phyloP scores from a whole-genome alignment of 2,888 invertebrate species.

The Cantharis rufa region DNA sequence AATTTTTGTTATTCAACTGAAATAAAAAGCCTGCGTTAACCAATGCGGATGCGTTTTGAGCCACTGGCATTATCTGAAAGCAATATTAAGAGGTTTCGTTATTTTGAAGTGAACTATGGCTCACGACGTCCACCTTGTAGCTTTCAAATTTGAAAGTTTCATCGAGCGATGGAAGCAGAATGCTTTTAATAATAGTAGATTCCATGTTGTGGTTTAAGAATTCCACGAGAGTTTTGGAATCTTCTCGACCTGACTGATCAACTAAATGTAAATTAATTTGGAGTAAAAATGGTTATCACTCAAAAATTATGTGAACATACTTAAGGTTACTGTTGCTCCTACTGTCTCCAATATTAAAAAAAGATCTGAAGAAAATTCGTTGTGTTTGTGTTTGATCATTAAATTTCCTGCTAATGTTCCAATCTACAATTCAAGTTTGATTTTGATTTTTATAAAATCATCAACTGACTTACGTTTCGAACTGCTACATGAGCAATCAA shows the following conservation, averaged over 20 bases:
- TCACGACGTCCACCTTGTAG: conserved; percentile 42
- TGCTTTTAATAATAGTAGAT: conserved; percentile 55
- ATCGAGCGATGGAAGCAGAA: conserved; percentile 57
- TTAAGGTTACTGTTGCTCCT: conserved; percentile 57
- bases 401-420: conserved; percentile 75
- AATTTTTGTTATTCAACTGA: conserved; percentile 57
- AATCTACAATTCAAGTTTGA: conserved; percentile 51
- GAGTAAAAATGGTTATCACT: too few species aligned
- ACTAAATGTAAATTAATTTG: too few species aligned
- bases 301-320: too few species aligned
- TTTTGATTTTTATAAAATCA: neutral
- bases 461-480: conserved; percentile 65
- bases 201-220: conserved; percentile 57
- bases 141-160: conserved; percentile 46
- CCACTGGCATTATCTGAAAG: conserved; percentile 68
- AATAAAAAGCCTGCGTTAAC: conserved; percentile 74
- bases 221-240: conserved; percentile 33
- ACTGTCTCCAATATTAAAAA: conserved; percentile 67
- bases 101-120: too few species aligned
- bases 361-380: conserved; percentile 75
- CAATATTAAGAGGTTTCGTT: too few species aligned
- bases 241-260: neutral
- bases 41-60: conserved; percentile 73
- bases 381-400: conserved; percentile 68
- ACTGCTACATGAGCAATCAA: conserved; percentile 73